A percentile compares a stretch with the other conserved stretches of the same genome.
These are phyloP conservation scores for Huso huso DNA, from an alignment of 2,797 vertebrate genomes.

Conservation along the genomic window DNA sequence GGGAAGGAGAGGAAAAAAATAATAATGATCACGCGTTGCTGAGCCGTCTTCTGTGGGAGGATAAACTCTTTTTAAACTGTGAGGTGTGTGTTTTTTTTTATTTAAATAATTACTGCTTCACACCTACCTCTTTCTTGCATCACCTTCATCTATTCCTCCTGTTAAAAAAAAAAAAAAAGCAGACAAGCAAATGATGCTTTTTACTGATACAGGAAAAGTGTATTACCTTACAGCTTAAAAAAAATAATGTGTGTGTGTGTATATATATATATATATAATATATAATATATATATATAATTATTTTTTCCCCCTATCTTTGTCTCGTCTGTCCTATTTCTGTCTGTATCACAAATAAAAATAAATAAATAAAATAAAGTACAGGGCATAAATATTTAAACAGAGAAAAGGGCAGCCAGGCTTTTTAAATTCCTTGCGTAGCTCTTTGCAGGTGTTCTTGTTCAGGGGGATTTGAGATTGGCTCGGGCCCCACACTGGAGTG, in stretches of 20 bases:
- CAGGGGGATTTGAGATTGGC: conserved; percentile 31
- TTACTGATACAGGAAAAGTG: too few species aligned
- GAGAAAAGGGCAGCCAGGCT: conserved; percentile 54
- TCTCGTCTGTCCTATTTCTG: conserved; percentile 10
- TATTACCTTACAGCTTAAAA: too few species aligned
- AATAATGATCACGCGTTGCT: neutral
- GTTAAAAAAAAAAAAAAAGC: neutral
- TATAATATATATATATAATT: too few species aligned
- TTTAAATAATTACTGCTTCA: too few species aligned
- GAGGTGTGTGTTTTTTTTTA: neutral
- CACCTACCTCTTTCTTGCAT: neutral
- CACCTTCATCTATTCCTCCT: neutral
- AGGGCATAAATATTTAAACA: conserved; percentile 60
- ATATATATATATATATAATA: too few species aligned
- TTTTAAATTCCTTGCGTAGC: conserved; percentile 56
- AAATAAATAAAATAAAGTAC: conserved; percentile 26
- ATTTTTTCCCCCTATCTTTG: neutral
- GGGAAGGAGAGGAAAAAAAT: neutral
- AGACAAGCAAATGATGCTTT: neutral
- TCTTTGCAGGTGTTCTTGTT: conserved; percentile 53
- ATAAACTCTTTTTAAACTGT: neutral
- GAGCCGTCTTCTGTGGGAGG: neutral
- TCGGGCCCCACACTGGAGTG: conserved; percentile 34
- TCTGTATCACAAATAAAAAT: conserved; percentile 19
- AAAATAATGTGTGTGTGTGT: too few species aligned